Evolutionary conservation across 2,888 invertebrate genomes (phyloP), one percentile per base, ranked within the genome.

Genomic region (Spialia ferax): DNA sequence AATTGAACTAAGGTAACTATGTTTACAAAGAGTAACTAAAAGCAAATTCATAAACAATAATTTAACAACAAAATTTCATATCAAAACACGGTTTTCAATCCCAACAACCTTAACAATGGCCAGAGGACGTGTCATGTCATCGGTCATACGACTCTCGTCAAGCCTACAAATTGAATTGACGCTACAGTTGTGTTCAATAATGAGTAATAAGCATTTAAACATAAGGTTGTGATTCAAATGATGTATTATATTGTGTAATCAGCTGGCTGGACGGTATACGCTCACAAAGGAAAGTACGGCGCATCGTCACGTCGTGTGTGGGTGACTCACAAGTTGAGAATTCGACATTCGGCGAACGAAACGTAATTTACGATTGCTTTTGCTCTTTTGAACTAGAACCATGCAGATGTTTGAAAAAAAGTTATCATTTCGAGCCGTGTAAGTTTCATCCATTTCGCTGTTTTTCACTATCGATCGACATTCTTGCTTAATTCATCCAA

Each of bases 291-390:
- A 73, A 71, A 73, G 71, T 71, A 65, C 60, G 69, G 59, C 55
- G 42, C 29, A 20, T 45, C 68, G 66, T 71, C 72, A 70, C 70
- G 52, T 61, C 70, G 52, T 61, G 59, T 63, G 50, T 29, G 38
- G 70, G 69, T 75, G 75, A 74, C 50, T 75, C 75, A 75, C 65
- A 62, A 69, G 69, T 70, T 71, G 69, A 68, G 70, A 71, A 75
- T 75, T 73, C 70, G 56, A 68, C 71, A 75, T 75, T 73, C 70
- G 55, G 67, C 70, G 69, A 73, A 71, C 67, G 65, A 57, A 52
- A 67, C 38, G 64, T 48, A 59, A 67, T 57, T 64, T 32, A 35
- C 35, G 11, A 35, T 2, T 11, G 35, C 10, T 35, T 35, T 11
- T 11, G 35, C 11, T 35, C 11, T 35, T 35, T 2, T 11, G 3